Percentiles rank a stretch among this genome's conserved stretches.
These are phyloP conservation scores for Baccha elongata DNA, from an alignment of 2,888 invertebrate genomes.

Conservation along the genomic window DNA sequence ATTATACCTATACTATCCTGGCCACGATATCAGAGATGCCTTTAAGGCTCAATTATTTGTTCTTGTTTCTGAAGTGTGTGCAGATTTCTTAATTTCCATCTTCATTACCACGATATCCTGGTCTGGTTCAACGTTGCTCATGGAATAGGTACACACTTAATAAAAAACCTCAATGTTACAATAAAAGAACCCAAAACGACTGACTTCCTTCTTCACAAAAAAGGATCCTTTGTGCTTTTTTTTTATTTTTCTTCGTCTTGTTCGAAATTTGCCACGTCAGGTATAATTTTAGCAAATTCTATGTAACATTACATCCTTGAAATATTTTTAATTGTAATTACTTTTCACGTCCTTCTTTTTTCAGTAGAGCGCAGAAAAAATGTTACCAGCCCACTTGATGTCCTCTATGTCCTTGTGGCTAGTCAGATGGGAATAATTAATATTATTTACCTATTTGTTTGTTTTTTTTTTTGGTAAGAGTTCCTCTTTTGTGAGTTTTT, in stretches of 20 bases:
- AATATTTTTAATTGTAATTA: constrained; percentile 45
- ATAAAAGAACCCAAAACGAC: constrained; percentile 42
- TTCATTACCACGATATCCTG: constrained; percentile 62
- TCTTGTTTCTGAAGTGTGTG: constrained; percentile 68
- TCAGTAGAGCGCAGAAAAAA: constrained; percentile 8
- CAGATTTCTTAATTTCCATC: constrained; percentile 71
- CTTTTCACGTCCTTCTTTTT: constrained; percentile 9
- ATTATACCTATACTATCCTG: constrained; percentile 60
- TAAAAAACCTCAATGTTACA: constrained; percentile 16
- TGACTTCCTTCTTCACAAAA: constrained; percentile 45
- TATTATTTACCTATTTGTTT: too few species aligned
- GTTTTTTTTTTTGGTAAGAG: constrained; percentile 17
- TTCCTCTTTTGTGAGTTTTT: constrained; percentile 54
- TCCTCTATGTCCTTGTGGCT: constrained; percentile 23
- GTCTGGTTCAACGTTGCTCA: not conserved
- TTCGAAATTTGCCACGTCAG: constrained; percentile 29
- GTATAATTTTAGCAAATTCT: constrained; percentile 55
- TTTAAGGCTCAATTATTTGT: constrained; percentile 68
- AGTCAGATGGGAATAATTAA: constrained; percentile 51
- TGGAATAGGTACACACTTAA: constrained; percentile 32
- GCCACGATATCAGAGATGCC: constrained; percentile 49
- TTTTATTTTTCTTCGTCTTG: constrained; percentile 11
- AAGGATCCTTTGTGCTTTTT: constrained; percentile 32
- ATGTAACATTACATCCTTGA: constrained; percentile 37
- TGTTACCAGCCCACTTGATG: constrained; percentile 3